Evolutionary conservation across 2,113 vertebrate species (phyloP).

Genomic region (Podocnemis expansa): DNA sequence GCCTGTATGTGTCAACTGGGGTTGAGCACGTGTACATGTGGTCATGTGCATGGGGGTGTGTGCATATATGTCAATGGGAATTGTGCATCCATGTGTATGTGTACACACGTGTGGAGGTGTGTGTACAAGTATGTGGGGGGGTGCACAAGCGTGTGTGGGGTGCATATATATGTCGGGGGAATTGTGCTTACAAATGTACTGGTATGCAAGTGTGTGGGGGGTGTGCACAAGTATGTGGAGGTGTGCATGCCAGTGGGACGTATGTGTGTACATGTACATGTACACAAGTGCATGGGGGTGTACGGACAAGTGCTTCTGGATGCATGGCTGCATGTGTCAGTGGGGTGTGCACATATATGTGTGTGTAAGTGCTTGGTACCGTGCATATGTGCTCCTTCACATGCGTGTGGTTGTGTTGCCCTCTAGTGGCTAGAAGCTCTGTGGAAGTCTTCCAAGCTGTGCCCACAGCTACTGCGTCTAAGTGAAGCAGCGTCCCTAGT

Average conservation of each 20-base stretch:
- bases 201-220: background rate
- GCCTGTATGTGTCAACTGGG: too few species aligned
- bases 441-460: background rate
- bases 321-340: background rate
- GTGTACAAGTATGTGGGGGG: too few species aligned
- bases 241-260: background rate
- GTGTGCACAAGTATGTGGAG: background rate
- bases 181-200: background rate
- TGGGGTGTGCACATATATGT: background rate
- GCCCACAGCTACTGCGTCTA: background rate
- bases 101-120: too few species aligned
- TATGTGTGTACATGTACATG: background rate
- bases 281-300: too few species aligned
- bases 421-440: background rate
- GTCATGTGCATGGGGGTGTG: too few species aligned
- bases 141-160: too few species aligned
- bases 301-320: background rate
- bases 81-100: too few species aligned
- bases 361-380: too few species aligned
- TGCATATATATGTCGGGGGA: too few species aligned
- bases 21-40: too few species aligned
- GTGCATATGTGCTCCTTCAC: background rate
- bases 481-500: background rate
- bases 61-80: too few species aligned
- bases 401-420: background rate